Evolutionary conservation across 2,113 vertebrate species (phyloP).

Genomic region (Trachemys scripta): DNA sequence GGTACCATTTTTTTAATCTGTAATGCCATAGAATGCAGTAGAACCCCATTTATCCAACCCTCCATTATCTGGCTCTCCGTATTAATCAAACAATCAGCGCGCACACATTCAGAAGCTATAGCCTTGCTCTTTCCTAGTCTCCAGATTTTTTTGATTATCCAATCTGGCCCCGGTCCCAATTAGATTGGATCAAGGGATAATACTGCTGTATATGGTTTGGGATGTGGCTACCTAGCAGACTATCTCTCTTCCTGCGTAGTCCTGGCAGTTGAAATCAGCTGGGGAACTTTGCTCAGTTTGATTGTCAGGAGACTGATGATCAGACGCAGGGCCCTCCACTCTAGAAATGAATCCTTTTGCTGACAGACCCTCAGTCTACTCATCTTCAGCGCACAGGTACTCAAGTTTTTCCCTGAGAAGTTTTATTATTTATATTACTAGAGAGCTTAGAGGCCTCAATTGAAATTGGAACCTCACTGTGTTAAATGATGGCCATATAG

Average conservation of each 20-base stretch:
- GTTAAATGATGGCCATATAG: background rate
- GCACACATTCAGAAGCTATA: background rate
- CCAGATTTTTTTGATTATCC: background rate
- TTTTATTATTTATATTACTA: background rate
- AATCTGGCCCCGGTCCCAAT: background rate
- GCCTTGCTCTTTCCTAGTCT: background rate
- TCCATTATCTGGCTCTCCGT: background rate
- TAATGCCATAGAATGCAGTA: background rate
- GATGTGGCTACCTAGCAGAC: background rate
- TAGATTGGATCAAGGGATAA: background rate
- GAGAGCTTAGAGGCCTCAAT: background rate
- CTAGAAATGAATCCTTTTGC: background rate
- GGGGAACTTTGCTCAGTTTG: background rate
- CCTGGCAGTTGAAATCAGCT: background rate
- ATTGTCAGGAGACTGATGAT: fast-evolving
- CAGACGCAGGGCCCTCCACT: background rate
- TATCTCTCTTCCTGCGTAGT: fast-evolving
- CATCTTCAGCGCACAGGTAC: background rate
- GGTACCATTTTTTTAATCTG: background rate
- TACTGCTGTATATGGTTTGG: background rate
- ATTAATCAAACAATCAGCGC: background rate
- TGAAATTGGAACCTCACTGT: background rate
- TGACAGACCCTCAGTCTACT: background rate
- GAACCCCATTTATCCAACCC: background rate
- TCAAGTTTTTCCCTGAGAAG: background rate